Percentiles rank a stretch among this genome's conserved stretches.
These are phyloP conservation scores for Paramuricea clavata DNA, from an alignment of 92 coral and sea anemone species.

Conservation along the genomic window DNA sequence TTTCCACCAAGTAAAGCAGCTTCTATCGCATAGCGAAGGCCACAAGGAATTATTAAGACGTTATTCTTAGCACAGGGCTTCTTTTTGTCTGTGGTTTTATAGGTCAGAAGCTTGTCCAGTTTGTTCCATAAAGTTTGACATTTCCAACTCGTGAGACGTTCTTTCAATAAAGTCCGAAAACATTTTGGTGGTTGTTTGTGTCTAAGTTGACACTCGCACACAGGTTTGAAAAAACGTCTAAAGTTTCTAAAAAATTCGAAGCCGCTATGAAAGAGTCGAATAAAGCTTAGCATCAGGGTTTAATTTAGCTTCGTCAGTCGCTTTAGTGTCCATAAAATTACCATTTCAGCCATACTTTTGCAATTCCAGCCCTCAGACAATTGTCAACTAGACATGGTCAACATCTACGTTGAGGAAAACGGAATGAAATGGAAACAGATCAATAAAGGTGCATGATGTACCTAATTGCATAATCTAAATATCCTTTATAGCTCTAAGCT, in stretches of 20 bases:
- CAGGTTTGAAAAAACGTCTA: slow-evolving; percentile 79
- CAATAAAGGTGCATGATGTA: neutral
- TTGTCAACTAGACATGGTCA: neutral
- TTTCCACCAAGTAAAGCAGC: slow-evolving; percentile 92
- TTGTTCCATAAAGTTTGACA: slow-evolving; percentile 96
- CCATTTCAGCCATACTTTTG: slow-evolving; percentile 25
- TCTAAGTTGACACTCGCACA: slow-evolving; percentile 87
- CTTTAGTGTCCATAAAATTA: neutral
- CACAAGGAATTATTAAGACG: slow-evolving; percentile 93
- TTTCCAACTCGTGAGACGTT: slow-evolving; percentile 91
- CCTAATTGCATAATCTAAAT: too few species aligned
- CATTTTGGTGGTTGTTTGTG: slow-evolving; percentile 79
- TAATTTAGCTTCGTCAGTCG: neutral
- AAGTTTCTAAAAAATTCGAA: slow-evolving; percentile 72
- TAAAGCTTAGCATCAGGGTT: slow-evolving; percentile 73
- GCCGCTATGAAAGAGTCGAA: slow-evolving; percentile 86
- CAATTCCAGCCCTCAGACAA: too few species aligned
- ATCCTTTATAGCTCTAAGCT: too few species aligned
- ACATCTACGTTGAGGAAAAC: slow-evolving; percentile 33
- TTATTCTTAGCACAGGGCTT: slow-evolving; percentile 90
- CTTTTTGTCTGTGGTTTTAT: too few species aligned
- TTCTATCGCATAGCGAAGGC: slow-evolving; percentile 88
- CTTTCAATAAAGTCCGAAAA: slow-evolving; percentile 81
- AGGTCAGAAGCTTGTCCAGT: slow-evolving; percentile 86
- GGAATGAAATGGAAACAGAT: neutral